Evolutionary conservation across 1,140 invertebrate species (phyloP).

Genomic region (Lutraria rhynchaena): DNA sequence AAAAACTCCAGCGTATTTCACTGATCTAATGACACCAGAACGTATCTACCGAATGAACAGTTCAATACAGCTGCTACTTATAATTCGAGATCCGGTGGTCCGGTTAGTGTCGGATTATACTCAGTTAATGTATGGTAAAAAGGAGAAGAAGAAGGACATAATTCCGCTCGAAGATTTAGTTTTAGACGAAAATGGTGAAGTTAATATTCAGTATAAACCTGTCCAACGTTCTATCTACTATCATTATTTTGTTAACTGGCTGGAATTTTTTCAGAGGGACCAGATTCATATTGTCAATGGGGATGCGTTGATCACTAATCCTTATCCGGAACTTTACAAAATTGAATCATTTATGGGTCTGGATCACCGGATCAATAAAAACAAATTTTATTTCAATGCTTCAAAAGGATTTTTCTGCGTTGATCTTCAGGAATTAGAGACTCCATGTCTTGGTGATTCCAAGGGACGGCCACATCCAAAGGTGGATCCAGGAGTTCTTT

Average conservation of each 20-base stretch:
- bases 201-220: conserved; percentile 82
- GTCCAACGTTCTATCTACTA: conserved; percentile 93
- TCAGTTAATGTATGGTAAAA: conserved; percentile 82
- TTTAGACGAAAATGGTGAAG: conserved; percentile 66
- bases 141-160: conserved; percentile 59
- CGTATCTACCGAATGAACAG: conserved; percentile 94
- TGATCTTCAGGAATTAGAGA: conserved; percentile 29
- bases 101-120: conserved; percentile 96
- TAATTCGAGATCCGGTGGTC: conserved; percentile 95
- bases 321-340: conserved; percentile 90
- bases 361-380: conserved; percentile 90
- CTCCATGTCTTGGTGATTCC: conserved; percentile 91
- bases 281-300: conserved; percentile 94
- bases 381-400: conserved; percentile 85
- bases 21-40: conserved; percentile 87
- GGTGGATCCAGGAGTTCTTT: conserved; percentile 88
- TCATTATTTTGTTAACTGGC: conserved; percentile 91
- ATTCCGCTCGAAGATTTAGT: conserved; percentile 74
- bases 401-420: conserved; percentile 82
- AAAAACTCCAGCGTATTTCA: conserved; percentile 84
- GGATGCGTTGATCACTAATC: conserved; percentile 92
- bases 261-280: conserved; percentile 89
- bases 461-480: conserved; percentile 94
- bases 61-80: conserved; percentile 91
- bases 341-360: conserved; percentile 93